phyloP scores from a whole-genome alignment of 2,113 vertebrate genomes.

The Paraplagusia blochii region DNA sequence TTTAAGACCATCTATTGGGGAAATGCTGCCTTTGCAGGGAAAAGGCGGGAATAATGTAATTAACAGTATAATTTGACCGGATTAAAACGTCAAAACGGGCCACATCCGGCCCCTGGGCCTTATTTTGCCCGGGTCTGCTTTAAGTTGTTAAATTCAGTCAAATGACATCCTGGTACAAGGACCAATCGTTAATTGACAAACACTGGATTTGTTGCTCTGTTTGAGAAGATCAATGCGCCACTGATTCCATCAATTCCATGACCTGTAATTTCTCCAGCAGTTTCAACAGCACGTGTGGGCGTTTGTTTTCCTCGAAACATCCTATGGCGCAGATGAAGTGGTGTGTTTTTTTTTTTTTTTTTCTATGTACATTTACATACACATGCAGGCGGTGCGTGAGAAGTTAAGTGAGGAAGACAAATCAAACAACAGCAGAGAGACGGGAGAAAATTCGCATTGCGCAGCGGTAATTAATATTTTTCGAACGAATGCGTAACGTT shows the following conservation, averaged over 20 bases:
- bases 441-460: constrained; percentile 38
- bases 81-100: no score
- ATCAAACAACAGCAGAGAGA: constrained; percentile 8
- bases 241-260: constrained; percentile 33
- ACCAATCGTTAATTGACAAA: no score
- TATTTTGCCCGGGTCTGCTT: no score
- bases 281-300: constrained; percentile 56
- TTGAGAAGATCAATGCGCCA: constrained; percentile 11
- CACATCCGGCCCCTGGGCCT: no score
- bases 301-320: constrained; percentile 60
- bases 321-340: constrained; percentile 65
- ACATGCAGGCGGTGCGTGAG: constrained; percentile 21
- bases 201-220: no score
- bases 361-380: constrained; percentile 41
- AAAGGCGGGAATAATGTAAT: no score
- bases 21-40: no score
- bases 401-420: constrained; percentile 26
- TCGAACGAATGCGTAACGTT: no score
- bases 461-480: constrained; percentile 3
- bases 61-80: no score
- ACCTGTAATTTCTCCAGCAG: constrained; percentile 24
- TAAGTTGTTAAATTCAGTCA: no score
- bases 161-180: no score
- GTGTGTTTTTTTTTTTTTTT: constrained; percentile 47
- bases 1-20: no score